Base-by-base conservation (phyloP, 2,888 invertebrate species). In the Cheilosia grossa region DNA sequence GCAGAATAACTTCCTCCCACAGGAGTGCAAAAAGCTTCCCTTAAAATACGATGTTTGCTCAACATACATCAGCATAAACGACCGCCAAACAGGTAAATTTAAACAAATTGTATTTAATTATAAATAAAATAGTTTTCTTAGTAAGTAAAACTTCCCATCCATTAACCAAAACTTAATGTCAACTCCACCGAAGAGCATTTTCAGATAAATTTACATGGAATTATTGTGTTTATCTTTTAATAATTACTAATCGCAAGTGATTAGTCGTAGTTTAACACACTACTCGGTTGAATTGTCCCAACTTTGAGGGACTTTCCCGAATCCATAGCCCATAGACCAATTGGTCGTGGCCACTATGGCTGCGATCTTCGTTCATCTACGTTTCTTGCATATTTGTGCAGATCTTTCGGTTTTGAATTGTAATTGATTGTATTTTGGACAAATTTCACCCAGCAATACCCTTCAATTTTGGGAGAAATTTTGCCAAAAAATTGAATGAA, bases 51-150 rank as follows among this genome's bases (percentile, higher is more conserved):
- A 59, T 64, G 24, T 72, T 54, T 58, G 15, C 40, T n/a, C 5
- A 33, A 64, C 69, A 75, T 15, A 44, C 6, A 9, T 27, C 40
- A 13, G 21, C 51, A 58, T 17, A 47, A 72, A 53, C 51, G 53
- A 67, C 82, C 61, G 67, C 67, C 37, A 59, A 58, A n/a, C 42
- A 82, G 82, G 82, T 82, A 82, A 82, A 67, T 82, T 61, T 19
- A 47, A 77, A 82, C 13, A 37, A 27, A 51, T 15, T 53, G 13
- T 13, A 27, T 53, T 51, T 24, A 5, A 47, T 2, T 19, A 47
- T 47, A 9, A 7, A 19, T 37, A 47, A 19, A 17, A 17, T 10
- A 2, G 13, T 13, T 21, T 10, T 54, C 33, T 33, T 30, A 9
- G 7, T 10, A 27, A 33, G 47, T 13, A 6, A 51, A 49, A 63